Evolutionary conservation across 2,113 vertebrate genomes (phyloP).

Genomic region (Cavia porcellus): DNA sequence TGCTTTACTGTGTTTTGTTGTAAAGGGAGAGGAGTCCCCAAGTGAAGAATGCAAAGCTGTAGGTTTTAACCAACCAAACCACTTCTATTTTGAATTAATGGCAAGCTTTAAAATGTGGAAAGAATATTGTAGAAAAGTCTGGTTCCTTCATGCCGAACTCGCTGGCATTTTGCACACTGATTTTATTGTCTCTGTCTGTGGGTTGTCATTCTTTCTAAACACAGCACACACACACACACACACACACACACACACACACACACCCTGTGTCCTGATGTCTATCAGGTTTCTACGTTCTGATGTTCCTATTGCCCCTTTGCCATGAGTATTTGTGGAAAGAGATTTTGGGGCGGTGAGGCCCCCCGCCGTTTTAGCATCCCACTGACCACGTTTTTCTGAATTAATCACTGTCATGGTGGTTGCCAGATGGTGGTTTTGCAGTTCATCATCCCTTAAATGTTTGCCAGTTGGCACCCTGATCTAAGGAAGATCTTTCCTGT

Average conservation of each 20-base stretch:
- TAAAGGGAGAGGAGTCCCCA: not conserved
- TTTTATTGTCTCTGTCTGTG: not conserved
- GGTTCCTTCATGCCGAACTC: not conserved
- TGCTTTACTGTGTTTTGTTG: not conserved
- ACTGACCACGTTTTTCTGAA: not conserved
- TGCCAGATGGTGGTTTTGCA: slow-evolving; percentile 5
- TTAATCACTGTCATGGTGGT: not conserved
- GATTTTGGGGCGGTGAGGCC: not conserved
- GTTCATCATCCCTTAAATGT: not conserved
- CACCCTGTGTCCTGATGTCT: not conserved
- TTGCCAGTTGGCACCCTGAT: not conserved
- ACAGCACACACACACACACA: not conserved
- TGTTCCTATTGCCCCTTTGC: not conserved
- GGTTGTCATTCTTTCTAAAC: not conserved
- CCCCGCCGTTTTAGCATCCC: not conserved
- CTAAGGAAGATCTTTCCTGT: not conserved
- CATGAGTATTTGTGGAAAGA: not conserved
- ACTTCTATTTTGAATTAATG: slow-evolving; percentile 44
- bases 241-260: not conserved
- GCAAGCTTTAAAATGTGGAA: not conserved
- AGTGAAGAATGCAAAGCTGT: not conserved
- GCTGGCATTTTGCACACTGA: not conserved
- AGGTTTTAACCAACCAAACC: not conserved
- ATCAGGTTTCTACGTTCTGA: not conserved
- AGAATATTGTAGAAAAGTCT: not conserved